Evolutionary conservation across 2,888 invertebrate genomes (phyloP), one percentile per base, ranked within the genome.

Genomic region (Coecobrya sp.): DNA sequence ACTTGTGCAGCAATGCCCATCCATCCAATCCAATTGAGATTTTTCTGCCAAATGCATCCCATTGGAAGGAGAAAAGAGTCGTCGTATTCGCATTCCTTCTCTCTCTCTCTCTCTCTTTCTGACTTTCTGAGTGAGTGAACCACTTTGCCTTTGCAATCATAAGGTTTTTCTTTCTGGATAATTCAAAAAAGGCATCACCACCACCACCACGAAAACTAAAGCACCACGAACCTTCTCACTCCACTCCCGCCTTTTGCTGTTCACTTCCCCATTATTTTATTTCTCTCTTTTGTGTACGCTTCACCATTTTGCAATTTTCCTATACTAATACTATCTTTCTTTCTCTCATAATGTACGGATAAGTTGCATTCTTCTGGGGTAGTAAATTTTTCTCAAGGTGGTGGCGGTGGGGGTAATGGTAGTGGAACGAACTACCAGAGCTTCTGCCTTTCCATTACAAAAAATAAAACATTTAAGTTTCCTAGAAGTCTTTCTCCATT

Each of bases 11-110:
- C 30, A 81, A 59, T 76, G 52, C 79, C 90, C 79, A 90, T 91
- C 79, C 76, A 79, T 87, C 92, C 88, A 92, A 92, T 88, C 85
- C 79, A 89, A 92, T 87, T 45, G 92, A 88, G 85, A 92, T 81
- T 79, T 88, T 92, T 86, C 79, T 85, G 89, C 86, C 85, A 89
- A 86, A 86, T 81, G 73, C 86, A 86, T 86, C 89, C 70, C 82
- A 89, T 89, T 92, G 89, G 91, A 91, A 86, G 73, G 68, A 82
- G 36, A 62, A 89, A 73, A 25, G 86, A 65, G 81, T 89, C 76
- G 86, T 49, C 42, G 85, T 42, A 76, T 86, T 27, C 49, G 70
- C 22, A 52, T 55, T 86, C 59, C 55, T 55, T 76, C 10, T 85
- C 11, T 25, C 16, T 81, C n/a, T 55, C 55, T 27, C 11, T 82